These are phyloP conservation scores for Macrotis lagotis DNA, from an alignment of 2,113 vertebrate genomes.

Conservation along the genomic window DNA sequence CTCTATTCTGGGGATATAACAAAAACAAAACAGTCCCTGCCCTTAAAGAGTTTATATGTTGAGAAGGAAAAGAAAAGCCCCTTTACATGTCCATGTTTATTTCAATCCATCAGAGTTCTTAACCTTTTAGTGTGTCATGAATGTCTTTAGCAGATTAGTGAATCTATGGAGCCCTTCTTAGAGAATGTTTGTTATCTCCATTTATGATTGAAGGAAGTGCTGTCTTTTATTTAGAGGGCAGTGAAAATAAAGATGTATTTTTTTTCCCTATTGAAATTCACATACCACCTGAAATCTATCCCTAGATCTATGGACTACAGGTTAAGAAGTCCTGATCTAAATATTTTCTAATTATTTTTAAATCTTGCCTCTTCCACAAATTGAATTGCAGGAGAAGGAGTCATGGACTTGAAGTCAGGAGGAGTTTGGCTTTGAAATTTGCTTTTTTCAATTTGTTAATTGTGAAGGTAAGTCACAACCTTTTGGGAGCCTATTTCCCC, in stretches of 20 bases:
- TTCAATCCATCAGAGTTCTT: background rate
- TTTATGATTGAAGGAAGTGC: background rate
- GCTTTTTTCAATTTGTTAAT: background rate
- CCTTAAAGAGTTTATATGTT: conserved; percentile 13
- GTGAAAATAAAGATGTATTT: background rate
- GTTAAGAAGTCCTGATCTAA: background rate
- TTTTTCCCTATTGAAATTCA: background rate
- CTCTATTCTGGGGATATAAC: background rate
- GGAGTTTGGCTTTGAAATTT: background rate
- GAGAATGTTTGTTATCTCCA: background rate
- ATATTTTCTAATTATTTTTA: background rate
- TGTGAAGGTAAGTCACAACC: background rate
- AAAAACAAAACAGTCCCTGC: background rate
- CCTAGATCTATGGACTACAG: background rate
- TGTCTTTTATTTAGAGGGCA: background rate
- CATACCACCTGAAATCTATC: background rate
- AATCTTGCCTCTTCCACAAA: background rate
- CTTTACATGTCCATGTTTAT: background rate
- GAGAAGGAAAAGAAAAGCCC: background rate
- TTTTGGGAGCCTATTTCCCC: background rate
- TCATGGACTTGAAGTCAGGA: background rate
- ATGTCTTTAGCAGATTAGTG: background rate
- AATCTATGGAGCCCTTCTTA: background rate
- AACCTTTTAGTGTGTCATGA: background rate
- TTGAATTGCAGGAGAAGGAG: background rate